Evolutionary conservation across 1,140 invertebrate species (phyloP).

Genomic region (Neodiprion virginianus): DNA sequence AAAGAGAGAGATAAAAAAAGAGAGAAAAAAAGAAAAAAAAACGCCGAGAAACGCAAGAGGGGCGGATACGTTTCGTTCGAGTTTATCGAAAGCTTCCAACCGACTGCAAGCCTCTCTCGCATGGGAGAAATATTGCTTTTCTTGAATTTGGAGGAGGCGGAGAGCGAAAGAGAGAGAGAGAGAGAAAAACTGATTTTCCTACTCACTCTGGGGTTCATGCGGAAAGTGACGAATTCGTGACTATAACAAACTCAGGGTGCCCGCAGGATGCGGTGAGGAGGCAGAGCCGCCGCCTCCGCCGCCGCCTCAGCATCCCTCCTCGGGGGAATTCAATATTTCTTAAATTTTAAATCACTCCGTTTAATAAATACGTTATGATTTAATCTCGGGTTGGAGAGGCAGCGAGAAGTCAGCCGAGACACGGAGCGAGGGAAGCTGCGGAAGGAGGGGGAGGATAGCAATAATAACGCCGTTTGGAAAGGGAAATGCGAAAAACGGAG

Average conservation of each 20-base stretch:
- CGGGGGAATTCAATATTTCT: constrained; percentile 31
- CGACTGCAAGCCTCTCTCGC: too few relatives aligned
- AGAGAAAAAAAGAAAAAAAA: not conserved
- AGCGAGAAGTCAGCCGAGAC: not conserved
- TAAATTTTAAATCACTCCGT: constrained; percentile 31
- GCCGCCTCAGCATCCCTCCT: not conserved
- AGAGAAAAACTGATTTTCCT: not conserved
- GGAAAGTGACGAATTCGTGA: not conserved
- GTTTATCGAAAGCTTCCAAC: not conserved
- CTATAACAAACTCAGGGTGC: not conserved
- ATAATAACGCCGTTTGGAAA: constrained; percentile 12
- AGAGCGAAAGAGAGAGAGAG: not conserved
- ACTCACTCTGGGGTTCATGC: not conserved
- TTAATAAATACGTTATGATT: constrained; percentile 43
- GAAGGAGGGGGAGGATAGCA: constrained; percentile 1
- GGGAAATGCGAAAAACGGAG: not conserved
- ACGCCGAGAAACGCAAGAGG: not conserved
- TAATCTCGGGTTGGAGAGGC: constrained; percentile 24
- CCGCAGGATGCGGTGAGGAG: too few relatives aligned
- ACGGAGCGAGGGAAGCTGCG: not conserved
- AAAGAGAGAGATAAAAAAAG: too few relatives aligned
- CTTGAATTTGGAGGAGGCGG: not conserved
- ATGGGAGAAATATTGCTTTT: not conserved
- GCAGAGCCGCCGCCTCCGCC: not conserved
- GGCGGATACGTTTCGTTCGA: not conserved